Evolutionary conservation across 37 sponge, comb jelly and placozoan species (phyloP), one percentile per base, ranked within the genome.

Genomic region (Hexactinellida sp.): DNA sequence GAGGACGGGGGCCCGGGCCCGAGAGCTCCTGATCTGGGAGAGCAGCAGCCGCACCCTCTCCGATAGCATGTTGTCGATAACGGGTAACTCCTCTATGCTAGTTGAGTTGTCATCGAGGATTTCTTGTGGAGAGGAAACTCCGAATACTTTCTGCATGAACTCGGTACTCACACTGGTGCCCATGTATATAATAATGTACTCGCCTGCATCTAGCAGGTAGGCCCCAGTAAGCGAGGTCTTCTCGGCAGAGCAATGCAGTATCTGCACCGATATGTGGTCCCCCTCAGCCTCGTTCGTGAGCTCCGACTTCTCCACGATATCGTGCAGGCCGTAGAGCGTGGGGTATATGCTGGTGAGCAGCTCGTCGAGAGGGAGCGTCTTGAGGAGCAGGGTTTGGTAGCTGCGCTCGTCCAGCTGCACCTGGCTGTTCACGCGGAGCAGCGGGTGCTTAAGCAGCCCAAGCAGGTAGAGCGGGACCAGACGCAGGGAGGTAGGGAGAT

Each of bases 121-220:
- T 16, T 87, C 91, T 39, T 55, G 83, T 86, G 88, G 92, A 36
- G 85, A 83, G 0, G 55, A 37, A 1, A 90, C 89, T 63, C 90
- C 96, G 76, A 95, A 89, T 3, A 95, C 54, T 41, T 92, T 47
- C 25, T 89, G 84, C 25, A 92, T 37, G 83, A 88, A 37, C 36
- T 87, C 87, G 0, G 54, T 82, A 54, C 87, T 63, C n/a, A 91
- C 85, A 83, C 83, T 91, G 38, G 89, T 88, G 51, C 91, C 84
- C 25, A 95, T 88, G 94, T 94, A 95, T 37, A 95, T 85, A 39
- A 92, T 86, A 36, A 93, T 52, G 38, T 85, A 86, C 94, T 94
- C 84, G 24, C 96, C 96, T 86, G 86, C 89, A 88, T 97, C 92
- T 86, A 97, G 71, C 38, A 97, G 92, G 88, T 85, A 97, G 24